Base-by-base conservation (phyloP, 2,888 invertebrate genomes). In the Petrolisthes cinctipes region DNA sequence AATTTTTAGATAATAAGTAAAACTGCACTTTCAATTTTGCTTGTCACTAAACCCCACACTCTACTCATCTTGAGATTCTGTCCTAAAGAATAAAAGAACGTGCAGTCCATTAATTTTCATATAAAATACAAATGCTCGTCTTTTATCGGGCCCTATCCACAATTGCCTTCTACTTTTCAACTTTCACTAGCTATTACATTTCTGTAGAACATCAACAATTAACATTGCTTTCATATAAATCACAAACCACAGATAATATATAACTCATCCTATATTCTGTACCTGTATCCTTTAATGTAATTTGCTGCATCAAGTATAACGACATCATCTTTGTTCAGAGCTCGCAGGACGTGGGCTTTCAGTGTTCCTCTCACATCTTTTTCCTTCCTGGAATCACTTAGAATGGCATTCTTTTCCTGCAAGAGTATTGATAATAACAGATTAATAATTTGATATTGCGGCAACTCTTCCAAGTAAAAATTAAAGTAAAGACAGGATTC, bases 281-380 rank as follows among this genome's bases (percentile, higher is more conserved):
- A 90, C 87, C 91, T 86, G 83, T 71, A 91, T 6, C 91, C 91
- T 86, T 91, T 91, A 71, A 91, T 91, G 84, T 91, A 91, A 75
- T 91, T 91, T 3, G 78, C 78, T 11, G 89, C 88, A 82, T 91
- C 91, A n/a, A 91, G 56, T 11, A 91, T 89, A 5, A 90, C 87
- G 6, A 91, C 82, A 37, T 86, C 86, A 4, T 86, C 88, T 20
- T 81, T 80, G 57, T 76, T 86, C 61, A 90, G 83, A 5, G 57
- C 73, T 61, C 91, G 51, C 4, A 89, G 37, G 5, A 89, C 89
- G 9, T 88, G 84, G 4, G 88, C 86, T 53, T 91, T 91, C 81
- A 91, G 37, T 51, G 56, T 68, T 11, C 86, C 86, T 4, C 91
- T 76, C 7, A 89, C n/a, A n/a, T 86, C 88, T 71, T 91, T 91